Evolutionary conservation across 2,797 vertebrate species (phyloP).

Genomic region (Parambassis ranga): DNA sequence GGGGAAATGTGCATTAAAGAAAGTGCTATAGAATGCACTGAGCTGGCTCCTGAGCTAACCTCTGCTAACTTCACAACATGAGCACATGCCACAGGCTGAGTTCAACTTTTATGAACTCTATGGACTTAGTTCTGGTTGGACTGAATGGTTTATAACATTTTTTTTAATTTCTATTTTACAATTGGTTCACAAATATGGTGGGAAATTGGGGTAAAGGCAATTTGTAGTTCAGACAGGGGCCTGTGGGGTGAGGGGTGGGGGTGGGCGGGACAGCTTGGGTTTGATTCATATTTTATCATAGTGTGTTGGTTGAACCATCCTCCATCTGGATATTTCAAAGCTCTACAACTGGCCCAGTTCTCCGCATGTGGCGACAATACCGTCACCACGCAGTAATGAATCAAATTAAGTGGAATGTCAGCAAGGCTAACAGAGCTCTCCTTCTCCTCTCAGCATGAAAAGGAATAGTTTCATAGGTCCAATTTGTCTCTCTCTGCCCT

Average conservation of each 20-base stretch:
- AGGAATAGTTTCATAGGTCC: conserved; percentile 64
- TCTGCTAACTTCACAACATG: neutral
- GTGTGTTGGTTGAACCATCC: conserved; percentile 21
- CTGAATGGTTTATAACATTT: conserved; percentile 10
- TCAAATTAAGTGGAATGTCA: conserved; percentile 80
- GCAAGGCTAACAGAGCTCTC: conserved; percentile 64
- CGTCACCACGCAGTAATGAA: conserved; percentile 70
- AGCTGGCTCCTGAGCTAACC: no score
- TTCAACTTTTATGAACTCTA: conserved; percentile 9
- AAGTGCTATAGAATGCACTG: no score
- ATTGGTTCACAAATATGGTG: conserved; percentile 20
- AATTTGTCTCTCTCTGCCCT: conserved; percentile 66
- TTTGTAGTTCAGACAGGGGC: conserved; percentile 18
- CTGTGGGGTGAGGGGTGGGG: no score
- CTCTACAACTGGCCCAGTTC: conserved; percentile 63
- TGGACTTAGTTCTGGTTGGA: neutral
- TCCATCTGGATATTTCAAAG: conserved; percentile 56
- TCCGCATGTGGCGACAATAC: conserved; percentile 65
- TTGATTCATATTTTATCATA: conserved; percentile 37
- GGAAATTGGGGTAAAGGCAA: conserved; percentile 24
- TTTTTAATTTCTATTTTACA: conserved; percentile 24
- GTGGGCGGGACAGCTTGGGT: conserved; percentile 2
- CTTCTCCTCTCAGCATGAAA: conserved; percentile 65
- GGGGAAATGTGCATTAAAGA: no score
- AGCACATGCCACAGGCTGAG: neutral